Conservation (phyloP, 2,797 vertebrate species). For the Hoplostethus mediterraneus region DNA sequence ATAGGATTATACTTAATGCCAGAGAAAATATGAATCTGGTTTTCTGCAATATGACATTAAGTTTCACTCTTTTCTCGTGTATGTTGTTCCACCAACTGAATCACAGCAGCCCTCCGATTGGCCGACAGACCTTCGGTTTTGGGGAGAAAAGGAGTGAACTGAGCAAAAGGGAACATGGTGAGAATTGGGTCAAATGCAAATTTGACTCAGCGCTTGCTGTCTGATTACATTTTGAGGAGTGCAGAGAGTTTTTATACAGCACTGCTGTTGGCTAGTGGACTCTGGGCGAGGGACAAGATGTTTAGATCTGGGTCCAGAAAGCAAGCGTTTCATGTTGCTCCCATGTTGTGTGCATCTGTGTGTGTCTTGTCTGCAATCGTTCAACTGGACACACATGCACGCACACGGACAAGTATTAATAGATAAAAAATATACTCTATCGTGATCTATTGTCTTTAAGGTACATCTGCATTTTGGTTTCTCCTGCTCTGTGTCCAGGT, state of each 20-base stretch:
- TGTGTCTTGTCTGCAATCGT: no score
- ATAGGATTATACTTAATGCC: constrained; percentile 43
- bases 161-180: constrained; percentile 37
- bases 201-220: constrained; percentile 53
- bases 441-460: no score
- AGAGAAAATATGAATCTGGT: constrained; percentile 22
- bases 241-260: constrained; percentile 40
- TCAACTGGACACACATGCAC: no score
- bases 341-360: neutral
- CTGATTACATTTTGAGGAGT: constrained; percentile 58
- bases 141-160: constrained; percentile 23
- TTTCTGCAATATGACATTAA: constrained; percentile 18
- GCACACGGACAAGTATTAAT: no score
- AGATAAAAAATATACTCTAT: no score
- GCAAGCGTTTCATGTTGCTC: constrained; percentile 4
- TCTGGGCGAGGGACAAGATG: constrained; percentile 4
- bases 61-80: neutral
- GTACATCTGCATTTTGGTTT: no score
- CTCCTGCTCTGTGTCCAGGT: no score
- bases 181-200: constrained; percentile 78
- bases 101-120: neutral
- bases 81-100: constrained; percentile 20
- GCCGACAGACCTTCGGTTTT: constrained; percentile 30
- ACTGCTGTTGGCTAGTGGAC: constrained; percentile 27
- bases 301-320: constrained; percentile 8